Base-by-base conservation (phyloP, 2,888 invertebrate genomes). In the Lepas anatifera region DNA sequence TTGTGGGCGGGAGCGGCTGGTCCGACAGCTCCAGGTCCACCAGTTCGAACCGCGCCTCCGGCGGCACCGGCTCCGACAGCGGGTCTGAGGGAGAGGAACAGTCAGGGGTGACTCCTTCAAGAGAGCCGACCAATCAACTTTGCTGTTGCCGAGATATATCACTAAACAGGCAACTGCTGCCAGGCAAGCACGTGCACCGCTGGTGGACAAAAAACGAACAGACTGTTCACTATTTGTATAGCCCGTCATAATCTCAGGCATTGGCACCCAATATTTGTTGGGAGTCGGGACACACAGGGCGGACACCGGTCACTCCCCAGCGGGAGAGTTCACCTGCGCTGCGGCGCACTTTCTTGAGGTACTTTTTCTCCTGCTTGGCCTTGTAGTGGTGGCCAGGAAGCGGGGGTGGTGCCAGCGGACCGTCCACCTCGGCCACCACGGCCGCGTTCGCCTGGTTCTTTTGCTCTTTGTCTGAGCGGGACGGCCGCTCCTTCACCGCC, bases 1-100 rank as follows among this genome's bases (percentile, higher is more conserved):
- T 32, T 4, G 32, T 35, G 32, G 39, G 48, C 48, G 37, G 43
- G 68, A 48, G 66, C 52, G 43, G 50, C 43, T 29, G 43, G 39
- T 46, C 52, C 10, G 25, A 32, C 39, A 50, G 52, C 52, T 48
- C 18, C 22, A 13, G 11, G 35, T 41, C 64, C 68, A 68, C 64
- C 70, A 52, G 58, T 11, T 58, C 39, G 22, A 18, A 35, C 18
- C 58, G 58, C 3, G 58, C 13, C 32, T 58, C 58, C 7, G 32
- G 18, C 32, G 58, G 29, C 18, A 32, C 58, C 58, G 58, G 58
- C 18, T 29, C 80, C 1, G 84, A 83, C 63, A 86, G 77, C 50
- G 87, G 79, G 78, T 87, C 86, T 8, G 85, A 83, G 70, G 86
- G 80, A 3, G 84, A 85, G 67, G 86, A 79, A 73, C 85, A 84